Evolutionary conservation across 2,113 vertebrate genomes (phyloP), one percentile per base, ranked within the genome.

Genomic region (Salvelinus namaycush): DNA sequence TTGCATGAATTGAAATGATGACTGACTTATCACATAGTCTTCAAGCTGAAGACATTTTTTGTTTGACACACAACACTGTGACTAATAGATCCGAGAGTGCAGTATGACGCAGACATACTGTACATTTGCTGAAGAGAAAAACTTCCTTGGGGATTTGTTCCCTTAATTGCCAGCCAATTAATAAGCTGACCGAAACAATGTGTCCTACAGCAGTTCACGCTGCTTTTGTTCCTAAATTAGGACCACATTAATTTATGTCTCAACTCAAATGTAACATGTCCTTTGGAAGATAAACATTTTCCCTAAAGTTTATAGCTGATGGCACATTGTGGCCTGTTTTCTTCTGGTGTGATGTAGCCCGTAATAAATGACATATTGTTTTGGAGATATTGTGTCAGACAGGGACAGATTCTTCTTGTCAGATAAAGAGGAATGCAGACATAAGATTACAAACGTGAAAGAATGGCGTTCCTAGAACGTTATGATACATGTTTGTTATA

Each of bases 151-250:
- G 84, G 79, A 76, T 82, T 86, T 81, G 48, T 88, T 87, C 80
- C 80, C 72, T 84, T 92, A 88, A 89, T 88, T 88, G 79, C 81
- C 65, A 75, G 67, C 66, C 73, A 90, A 87, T 91, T 89, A 91
- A 91, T 83, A 75, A 88, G 80, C 76, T 75, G 70, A 81, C 81
- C 70, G 79, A 86, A 90, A 85, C 39, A 18, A 14, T 60, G 9
- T 44, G 76, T 87, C 79, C 81, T 86, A 68, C 76, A 85, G 90
- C 79, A 70, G 66, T 66, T 79, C 80, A 29, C 13, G 75, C 54
- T 66, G 64, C 71, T 86, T 44, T 84, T 91, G 83, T 87, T 83
- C 79, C 81, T 74, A 79, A 83, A 86, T 80, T 83, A 44, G 14
- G 77, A 72, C 78, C 72, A 73, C 44, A 82, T 84, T 83, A 70